Evolutionary conservation across 2,797 vertebrate species (phyloP).

Genomic region (Neosilurus hyrtlii): DNA sequence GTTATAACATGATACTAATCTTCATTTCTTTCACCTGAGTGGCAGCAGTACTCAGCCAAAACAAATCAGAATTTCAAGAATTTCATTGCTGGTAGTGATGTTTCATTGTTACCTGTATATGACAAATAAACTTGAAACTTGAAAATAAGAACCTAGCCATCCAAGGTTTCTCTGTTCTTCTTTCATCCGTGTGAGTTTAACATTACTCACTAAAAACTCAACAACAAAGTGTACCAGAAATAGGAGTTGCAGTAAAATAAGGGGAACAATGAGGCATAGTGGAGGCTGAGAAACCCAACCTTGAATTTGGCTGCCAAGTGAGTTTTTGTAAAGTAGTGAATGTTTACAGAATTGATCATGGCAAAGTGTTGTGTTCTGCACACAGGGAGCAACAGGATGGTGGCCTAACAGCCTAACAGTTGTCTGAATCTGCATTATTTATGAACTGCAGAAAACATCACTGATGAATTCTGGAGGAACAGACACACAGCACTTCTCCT

Average conservation of each 20-base stretch:
- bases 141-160: slow-evolving; percentile 5
- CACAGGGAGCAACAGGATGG: slow-evolving; percentile 11
- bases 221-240: slow-evolving; percentile 17
- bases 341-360: slow-evolving; percentile 64
- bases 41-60: too few relatives aligned
- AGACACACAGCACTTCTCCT: slow-evolving; percentile 9
- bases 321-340: slow-evolving; percentile 49
- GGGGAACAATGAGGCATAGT: slow-evolving; percentile 41
- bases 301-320: slow-evolving; percentile 61
- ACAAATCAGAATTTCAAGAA: too few relatives aligned
- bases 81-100: too few relatives aligned
- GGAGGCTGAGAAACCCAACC: slow-evolving; percentile 57
- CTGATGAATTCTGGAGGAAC: slow-evolving; percentile 23
- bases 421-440: slow-evolving; percentile 44
- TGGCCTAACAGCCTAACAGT: slow-evolving; percentile 9
- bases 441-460: slow-evolving; percentile 31
- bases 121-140: too few relatives aligned
- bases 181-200: slow-evolving; percentile 47
- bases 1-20: too few relatives aligned
- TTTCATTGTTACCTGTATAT: too few relatives aligned
- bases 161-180: slow-evolving; percentile 43
- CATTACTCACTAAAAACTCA: slow-evolving; percentile 58
- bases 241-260: slow-evolving; percentile 9
- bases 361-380: not conserved
- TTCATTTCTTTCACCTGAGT: too few relatives aligned